A percentile compares a stretch with the other conserved stretches of the same genome.
Conservation (phyloP, 1,140 invertebrate genomes). For the Chrysopa pallens region DNA sequence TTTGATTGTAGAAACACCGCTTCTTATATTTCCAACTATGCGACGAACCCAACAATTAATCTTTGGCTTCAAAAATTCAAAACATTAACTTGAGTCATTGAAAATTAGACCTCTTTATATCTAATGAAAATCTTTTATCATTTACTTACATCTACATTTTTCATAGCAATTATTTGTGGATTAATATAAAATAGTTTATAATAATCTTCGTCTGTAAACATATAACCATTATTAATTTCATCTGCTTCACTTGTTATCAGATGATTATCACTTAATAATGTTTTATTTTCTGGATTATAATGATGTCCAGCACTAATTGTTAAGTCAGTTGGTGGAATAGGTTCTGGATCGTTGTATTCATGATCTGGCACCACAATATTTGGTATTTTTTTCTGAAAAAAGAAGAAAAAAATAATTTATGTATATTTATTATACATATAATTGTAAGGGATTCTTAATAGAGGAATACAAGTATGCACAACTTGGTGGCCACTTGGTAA, state of each 20-base stretch:
- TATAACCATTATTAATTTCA: constrained; percentile 27
- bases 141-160: constrained; percentile 30
- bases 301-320: constrained; percentile 19
- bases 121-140: too few relatives aligned
- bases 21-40: too few relatives aligned
- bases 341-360: constrained; percentile 20
- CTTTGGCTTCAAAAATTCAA: too few relatives aligned
- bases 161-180: constrained; percentile 36
- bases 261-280: constrained; percentile 11
- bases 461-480: too few relatives aligned
- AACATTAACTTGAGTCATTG: too few relatives aligned
- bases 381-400: constrained; percentile 15
- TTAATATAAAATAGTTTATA: constrained; percentile 37
- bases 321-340: constrained; percentile 19
- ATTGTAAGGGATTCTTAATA: too few relatives aligned
- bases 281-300: constrained; percentile 12
- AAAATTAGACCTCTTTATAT: too few relatives aligned
- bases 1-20: too few relatives aligned
- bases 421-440: too few relatives aligned
- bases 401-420: neutral
- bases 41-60: too few relatives aligned
- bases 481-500: too few relatives aligned
- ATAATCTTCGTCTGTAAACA: constrained; percentile 32
- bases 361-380: constrained; percentile 19
- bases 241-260: constrained; percentile 15